Percentiles rank a stretch among this genome's conserved stretches.
Conservation (phyloP, 2,888 invertebrate genomes). For the Neria commutata region DNA sequence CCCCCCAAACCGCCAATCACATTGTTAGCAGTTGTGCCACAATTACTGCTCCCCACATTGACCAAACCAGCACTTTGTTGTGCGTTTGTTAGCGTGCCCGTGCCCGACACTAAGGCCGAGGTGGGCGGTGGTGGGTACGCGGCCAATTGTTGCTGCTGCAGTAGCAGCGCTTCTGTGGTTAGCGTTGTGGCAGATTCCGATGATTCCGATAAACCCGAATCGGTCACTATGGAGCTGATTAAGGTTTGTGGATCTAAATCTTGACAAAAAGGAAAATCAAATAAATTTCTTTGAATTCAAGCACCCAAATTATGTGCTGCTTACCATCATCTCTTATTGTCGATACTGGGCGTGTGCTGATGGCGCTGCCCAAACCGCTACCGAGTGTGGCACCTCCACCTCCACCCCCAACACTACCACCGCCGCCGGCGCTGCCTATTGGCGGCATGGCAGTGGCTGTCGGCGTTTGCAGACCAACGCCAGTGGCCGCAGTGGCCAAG, state of each 20-base stretch:
- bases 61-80: slow-evolving; percentile 46
- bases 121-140: slow-evolving; percentile 47
- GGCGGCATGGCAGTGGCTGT: slow-evolving; percentile 49
- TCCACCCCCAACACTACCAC: slow-evolving; percentile 25
- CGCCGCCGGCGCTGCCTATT: slow-evolving; percentile 43
- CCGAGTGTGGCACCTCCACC: slow-evolving; percentile 46
- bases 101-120: too few relatives aligned
- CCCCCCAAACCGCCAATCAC: slow-evolving; percentile 32
- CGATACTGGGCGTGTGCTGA: slow-evolving; percentile 53
- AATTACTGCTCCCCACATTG: slow-evolving; percentile 54
- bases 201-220: slow-evolving; percentile 61
- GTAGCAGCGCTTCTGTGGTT: slow-evolving; percentile 47
- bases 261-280: slow-evolving; percentile 21
- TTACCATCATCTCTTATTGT: slow-evolving; percentile 66
- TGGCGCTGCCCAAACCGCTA: slow-evolving; percentile 37
- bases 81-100: slow-evolving; percentile 44
- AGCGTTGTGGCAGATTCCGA: slow-evolving; percentile 57
- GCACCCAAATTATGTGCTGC: too few relatives aligned
- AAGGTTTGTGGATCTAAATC: slow-evolving; percentile 43
- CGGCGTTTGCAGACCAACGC: slow-evolving; percentile 54
- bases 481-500: slow-evolving; percentile 48
- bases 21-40: slow-evolving; percentile 40
- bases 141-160: slow-evolving; percentile 45
- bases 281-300: slow-evolving; percentile 64
- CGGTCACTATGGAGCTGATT: slow-evolving; percentile 59